Evolutionary conservation across 2,113 vertebrate genomes (phyloP).

Genomic region (Gymnocephalus cernua): DNA sequence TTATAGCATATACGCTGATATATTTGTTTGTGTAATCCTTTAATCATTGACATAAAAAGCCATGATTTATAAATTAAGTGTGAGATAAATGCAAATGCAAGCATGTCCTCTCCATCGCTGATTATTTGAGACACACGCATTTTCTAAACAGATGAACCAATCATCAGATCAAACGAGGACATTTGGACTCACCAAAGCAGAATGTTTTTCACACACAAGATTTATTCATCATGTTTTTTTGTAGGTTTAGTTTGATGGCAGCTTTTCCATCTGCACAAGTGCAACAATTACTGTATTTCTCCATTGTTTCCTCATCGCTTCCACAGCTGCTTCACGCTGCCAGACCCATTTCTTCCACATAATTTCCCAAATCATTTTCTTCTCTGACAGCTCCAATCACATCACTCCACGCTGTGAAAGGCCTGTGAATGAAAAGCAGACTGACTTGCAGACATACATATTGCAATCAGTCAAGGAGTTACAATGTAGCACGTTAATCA

Average conservation of each 20-base stretch:
- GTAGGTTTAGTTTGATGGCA: constrained; percentile 8
- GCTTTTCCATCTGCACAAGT: constrained; percentile 5
- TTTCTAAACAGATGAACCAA: constrained; percentile 11
- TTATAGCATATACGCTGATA: constrained; percentile 20
- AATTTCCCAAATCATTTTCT: constrained; percentile 41
- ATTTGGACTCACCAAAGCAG: constrained; percentile 8
- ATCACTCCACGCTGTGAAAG: constrained; percentile 25
- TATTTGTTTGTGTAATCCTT: constrained; percentile 55
- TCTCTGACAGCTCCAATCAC: constrained; percentile 57
- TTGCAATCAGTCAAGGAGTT: constrained; percentile 14
- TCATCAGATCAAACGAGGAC: constrained; percentile 14
- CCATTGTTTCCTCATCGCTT: constrained; percentile 41
- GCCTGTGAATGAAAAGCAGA: constrained; percentile 29
- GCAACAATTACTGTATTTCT: constrained; percentile 31
- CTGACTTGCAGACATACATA: neutral
- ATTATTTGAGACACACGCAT: neutral
- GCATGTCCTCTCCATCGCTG: neutral
- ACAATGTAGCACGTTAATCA: constrained; percentile 11
- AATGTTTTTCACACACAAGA: constrained; percentile 13
- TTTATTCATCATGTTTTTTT: constrained; percentile 11
- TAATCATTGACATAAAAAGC: constrained; percentile 53
- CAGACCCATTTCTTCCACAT: constrained; percentile 31
- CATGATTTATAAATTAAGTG: constrained; percentile 30
- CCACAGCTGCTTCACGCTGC: constrained; percentile 17
- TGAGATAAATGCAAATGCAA: constrained; percentile 24